Conservation (phyloP, 2,888 invertebrate genomes). For the Alviniconcha strummeri region DNA sequence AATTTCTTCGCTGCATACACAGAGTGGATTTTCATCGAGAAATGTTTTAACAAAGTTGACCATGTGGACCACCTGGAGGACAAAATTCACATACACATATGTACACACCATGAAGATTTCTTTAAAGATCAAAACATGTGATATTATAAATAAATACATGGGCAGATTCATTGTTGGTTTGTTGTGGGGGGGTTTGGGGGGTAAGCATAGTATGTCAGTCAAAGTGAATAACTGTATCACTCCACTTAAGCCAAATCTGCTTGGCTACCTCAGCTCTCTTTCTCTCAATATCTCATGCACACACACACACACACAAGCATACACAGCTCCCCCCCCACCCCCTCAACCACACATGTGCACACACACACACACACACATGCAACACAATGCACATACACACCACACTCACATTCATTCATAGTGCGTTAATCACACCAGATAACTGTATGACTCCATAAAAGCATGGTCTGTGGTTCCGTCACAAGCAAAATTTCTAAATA, state of each 20-base stretch:
- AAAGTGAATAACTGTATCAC: too few species aligned
- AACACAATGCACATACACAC: background rate
- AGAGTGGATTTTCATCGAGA: conserved; percentile 82
- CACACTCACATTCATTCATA: background rate
- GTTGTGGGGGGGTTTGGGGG: background rate
- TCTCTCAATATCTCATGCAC: background rate
- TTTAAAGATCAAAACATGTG: too few species aligned
- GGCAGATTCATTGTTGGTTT: too few species aligned
- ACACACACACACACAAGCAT: background rate
- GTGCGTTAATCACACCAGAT: too few species aligned
- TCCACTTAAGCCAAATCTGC: too few species aligned
- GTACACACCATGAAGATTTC: too few species aligned
- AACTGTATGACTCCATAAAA: too few species aligned
- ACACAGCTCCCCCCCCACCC: too few species aligned
- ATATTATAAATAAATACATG: too few species aligned
- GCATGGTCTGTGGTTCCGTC: too few species aligned
- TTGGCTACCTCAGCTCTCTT: too few species aligned
- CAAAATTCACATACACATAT: background rate
- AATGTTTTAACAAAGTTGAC: conserved; percentile 81
- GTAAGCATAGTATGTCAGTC: background rate
- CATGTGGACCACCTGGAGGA: conserved; percentile 76
- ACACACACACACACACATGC: background rate
- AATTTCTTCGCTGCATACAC: conserved; percentile 84
- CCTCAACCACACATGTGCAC: background rate
- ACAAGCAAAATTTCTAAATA: too few species aligned